phyloP scores from a whole-genome alignment of 2,113 vertebrate species.

The Oreotrochilus melanogaster region DNA sequence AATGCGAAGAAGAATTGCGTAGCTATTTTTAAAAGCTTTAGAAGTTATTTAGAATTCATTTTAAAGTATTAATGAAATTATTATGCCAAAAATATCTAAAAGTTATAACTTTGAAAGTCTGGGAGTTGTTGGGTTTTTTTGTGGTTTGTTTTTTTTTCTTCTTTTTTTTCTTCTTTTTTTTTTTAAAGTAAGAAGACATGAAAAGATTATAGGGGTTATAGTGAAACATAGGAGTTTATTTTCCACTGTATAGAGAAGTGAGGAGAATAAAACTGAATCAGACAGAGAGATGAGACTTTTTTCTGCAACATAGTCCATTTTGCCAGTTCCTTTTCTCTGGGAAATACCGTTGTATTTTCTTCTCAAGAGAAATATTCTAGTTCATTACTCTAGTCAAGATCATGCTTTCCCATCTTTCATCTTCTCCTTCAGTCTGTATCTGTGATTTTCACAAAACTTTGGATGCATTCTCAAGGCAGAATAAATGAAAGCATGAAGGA shows the following conservation, averaged over 20 bases:
- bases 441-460: neutral
- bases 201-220: neutral
- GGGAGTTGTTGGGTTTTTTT: neutral
- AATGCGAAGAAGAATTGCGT: neutral
- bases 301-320: neutral
- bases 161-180: neutral
- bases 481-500: neutral
- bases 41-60: neutral
- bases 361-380: neutral
- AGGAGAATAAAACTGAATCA: neutral
- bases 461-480: neutral
- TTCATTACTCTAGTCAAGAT: neutral
- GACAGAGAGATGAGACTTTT: neutral
- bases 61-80: too few relatives aligned
- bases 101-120: too few relatives aligned
- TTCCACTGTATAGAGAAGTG: neutral
- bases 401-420: neutral
- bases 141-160: neutral
- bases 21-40: neutral
- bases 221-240: neutral
- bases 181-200: too few relatives aligned
- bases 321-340: neutral
- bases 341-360: neutral
- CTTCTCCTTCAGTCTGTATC: neutral
- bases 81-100: too few relatives aligned